Conservation (phyloP, 2,113 vertebrate species). For the Charina bottae region DNA sequence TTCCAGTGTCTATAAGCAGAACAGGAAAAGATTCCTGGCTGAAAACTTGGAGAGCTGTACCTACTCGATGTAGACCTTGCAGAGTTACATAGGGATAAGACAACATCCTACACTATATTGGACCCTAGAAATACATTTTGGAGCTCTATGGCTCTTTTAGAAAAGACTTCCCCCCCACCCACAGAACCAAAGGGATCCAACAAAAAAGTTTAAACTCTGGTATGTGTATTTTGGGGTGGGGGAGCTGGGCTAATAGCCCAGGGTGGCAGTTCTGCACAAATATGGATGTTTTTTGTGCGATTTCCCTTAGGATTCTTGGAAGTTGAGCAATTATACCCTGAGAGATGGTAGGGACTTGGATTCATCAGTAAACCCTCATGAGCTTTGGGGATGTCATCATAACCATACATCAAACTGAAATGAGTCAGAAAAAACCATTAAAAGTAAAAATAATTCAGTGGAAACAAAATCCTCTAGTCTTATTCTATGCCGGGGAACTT, state of each 20-base stretch:
- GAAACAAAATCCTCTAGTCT: not conserved
- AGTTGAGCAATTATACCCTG: not conserved
- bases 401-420: not conserved
- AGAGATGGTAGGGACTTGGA: not conserved
- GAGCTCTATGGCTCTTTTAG: not conserved
- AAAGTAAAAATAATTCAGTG: not conserved
- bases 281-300: not conserved
- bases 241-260: not conserved
- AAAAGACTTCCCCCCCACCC: not conserved
- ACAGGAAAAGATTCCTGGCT: not conserved
- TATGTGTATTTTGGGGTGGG: not conserved
- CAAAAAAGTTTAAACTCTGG: not conserved
- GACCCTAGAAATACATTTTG: not conserved
- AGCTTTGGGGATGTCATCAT: conserved; percentile 15
- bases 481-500: not conserved
- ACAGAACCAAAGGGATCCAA: not conserved
- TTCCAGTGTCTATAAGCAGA: not conserved
- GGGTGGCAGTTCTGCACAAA: not conserved
- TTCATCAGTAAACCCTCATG: conserved; percentile 17
- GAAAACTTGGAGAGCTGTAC: not conserved
- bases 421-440: not conserved
- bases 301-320: not conserved
- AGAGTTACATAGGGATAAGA: not conserved
- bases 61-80: not conserved
- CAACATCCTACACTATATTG: not conserved